phyloP scores from a whole-genome alignment of 2,113 vertebrate species.

The Pyrgilauda ruficollis region DNA sequence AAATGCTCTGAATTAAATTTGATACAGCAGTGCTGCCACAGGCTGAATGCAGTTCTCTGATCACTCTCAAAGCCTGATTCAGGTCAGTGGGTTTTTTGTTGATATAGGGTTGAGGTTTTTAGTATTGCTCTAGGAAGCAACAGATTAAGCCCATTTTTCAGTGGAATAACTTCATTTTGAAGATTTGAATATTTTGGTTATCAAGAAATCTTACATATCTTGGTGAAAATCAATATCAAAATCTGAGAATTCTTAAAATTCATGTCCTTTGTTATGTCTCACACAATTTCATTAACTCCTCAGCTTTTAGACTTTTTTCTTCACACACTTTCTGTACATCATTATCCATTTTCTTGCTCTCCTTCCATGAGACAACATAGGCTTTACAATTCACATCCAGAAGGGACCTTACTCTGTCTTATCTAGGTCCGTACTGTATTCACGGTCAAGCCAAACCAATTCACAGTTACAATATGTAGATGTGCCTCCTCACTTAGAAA shows the following conservation, averaged over 20 bases:
- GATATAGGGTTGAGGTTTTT: background rate
- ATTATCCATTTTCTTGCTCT: background rate
- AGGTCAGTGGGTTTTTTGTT: background rate
- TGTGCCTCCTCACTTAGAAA: background rate
- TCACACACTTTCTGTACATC: background rate
- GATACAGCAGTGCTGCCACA: background rate
- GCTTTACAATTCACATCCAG: background rate
- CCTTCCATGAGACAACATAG: background rate
- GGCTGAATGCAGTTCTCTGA: background rate
- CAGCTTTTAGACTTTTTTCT: background rate
- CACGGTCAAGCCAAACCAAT: background rate
- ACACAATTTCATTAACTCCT: background rate
- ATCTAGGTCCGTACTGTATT: background rate
- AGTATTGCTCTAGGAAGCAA: background rate
- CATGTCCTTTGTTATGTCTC: background rate
- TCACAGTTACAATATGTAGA: background rate
- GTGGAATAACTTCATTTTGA: background rate
- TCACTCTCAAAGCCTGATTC: background rate
- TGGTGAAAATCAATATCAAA: background rate
- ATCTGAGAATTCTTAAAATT: background rate
- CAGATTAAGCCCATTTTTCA: background rate
- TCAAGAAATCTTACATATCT: background rate
- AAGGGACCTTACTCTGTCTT: background rate
- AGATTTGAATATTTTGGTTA: background rate
- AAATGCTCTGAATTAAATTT: constrained; percentile 1